Base-by-base conservation (phyloP, 2,113 vertebrate species). In the Chlorodrepanis virens region DNA sequence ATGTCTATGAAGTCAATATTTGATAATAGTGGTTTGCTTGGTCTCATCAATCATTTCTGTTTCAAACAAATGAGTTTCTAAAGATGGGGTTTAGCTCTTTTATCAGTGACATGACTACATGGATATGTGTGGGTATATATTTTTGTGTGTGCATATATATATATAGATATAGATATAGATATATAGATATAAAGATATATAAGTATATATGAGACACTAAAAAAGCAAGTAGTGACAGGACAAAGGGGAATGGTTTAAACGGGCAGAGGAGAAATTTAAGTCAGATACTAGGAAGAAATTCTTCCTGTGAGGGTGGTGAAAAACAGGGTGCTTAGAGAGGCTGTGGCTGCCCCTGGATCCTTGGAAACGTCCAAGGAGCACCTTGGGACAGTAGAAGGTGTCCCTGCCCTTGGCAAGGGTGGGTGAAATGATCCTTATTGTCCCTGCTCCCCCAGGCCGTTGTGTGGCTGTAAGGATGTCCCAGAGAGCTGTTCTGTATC, bases 381-480 rank as follows among this genome's bases (percentile, higher is more conserved):
- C 1, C 9, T 28, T 47, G 53, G 29, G 53, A 6, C 0, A 5
- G 16, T 68, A 39, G 24, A 0, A 82, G 24, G 16, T 17, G 45
- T 39, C 61, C 61, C 60, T 68, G 53, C 28, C 28, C 28, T 6
- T 12, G 28, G 60, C 53, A 31, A 23, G 20, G 56, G 3, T 54
- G 54, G n/a, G 2, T 5, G 3, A 2, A 12, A 18, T 35, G 25
- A 13, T 1, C 21, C 19, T 31, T 18, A 31, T 18, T 4, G 39
- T 27, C 40, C 54, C 47, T 35, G 35, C 40, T 29, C 15, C 10
- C 0, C 25, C 54, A 68, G 54, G 28, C 39, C 20, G 0, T 1
- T 8, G 4, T 53, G 61, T 31, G 79, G 11, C 31, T 33, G 47
- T 13, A 1, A 49, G 79, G 35, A 4, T 45, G 4, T 68, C 7